Evolutionary conservation across 92 coral and sea anemone species (phyloP).

Genomic region (Galaxea fascicularis): DNA sequence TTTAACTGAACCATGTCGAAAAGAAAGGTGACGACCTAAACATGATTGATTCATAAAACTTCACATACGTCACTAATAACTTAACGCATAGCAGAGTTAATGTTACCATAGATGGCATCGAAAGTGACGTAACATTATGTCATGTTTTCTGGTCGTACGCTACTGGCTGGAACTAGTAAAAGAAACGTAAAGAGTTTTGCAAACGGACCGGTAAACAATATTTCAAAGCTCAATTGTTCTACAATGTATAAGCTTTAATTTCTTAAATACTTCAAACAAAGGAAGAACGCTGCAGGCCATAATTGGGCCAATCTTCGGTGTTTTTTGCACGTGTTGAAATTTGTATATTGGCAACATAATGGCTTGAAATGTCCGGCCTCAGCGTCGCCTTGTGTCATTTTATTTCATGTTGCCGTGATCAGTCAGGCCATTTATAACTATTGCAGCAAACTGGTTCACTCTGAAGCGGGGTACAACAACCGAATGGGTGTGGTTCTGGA

Average conservation of each 20-base stretch:
- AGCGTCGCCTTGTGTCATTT: neutral
- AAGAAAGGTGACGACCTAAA: neutral
- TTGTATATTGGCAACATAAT: neutral
- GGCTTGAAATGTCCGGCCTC: neutral
- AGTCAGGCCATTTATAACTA: neutral
- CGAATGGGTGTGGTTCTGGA: neutral
- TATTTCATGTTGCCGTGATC: neutral
- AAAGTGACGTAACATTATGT: too few species aligned
- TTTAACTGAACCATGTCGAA: neutral
- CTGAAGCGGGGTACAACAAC: neutral
- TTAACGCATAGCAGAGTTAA: too few species aligned
- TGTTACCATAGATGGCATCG: too few species aligned
- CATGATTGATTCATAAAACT: neutral
- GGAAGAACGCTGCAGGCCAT: conserved; percentile 6
- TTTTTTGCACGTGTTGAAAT: neutral
- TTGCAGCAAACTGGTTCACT: neutral
- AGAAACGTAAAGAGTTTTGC: neutral
- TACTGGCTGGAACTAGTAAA: too few species aligned
- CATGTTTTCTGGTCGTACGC: too few species aligned
- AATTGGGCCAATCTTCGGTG: neutral
- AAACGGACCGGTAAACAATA: neutral
- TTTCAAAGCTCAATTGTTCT: neutral
- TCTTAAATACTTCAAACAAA: neutral
- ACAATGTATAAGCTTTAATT: neutral
- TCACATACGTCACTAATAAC: neutral